These are phyloP conservation scores for Aspiorhynchus laticeps DNA, from an alignment of 2,113 vertebrate genomes.

Conservation along the genomic window DNA sequence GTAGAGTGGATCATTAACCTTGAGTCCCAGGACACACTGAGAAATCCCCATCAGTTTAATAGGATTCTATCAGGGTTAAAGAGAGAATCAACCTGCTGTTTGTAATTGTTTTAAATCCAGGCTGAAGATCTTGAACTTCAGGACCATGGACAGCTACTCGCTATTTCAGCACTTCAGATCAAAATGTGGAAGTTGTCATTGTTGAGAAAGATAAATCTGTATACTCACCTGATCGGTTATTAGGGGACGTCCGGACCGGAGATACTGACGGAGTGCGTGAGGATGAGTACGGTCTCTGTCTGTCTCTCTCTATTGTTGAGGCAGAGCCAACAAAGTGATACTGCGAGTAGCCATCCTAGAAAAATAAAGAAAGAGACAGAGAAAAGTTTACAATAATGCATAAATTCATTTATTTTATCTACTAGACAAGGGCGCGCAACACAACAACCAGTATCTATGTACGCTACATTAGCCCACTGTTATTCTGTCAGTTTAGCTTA, in stretches of 20 bases:
- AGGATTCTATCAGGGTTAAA: constrained; percentile 27
- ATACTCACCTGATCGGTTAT: constrained; percentile 94
- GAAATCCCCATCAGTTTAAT: constrained; percentile 18
- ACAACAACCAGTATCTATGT: neutral
- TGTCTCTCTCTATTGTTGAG: constrained; percentile 96
- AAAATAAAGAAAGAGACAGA: constrained; percentile 48
- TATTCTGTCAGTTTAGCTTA: constrained; percentile 38
- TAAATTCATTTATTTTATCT: neutral
- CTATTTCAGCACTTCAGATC: neutral
- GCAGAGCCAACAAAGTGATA: constrained; percentile 98
- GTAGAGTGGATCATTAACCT: constrained; percentile 45
- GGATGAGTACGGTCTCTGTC: constrained; percentile 96
- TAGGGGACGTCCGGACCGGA: constrained; percentile 94
- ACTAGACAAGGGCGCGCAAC: neutral
- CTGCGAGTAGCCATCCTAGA: constrained; percentile 96
- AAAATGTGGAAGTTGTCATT: neutral
- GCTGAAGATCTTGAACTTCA: neutral
- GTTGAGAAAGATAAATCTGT: constrained; percentile 4
- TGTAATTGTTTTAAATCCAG: constrained; percentile 1
- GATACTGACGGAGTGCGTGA: constrained; percentile 97
- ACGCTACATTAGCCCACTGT: constrained; percentile 29
- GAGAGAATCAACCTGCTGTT: neutral
- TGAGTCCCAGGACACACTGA: neutral
- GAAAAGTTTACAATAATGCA: neutral
- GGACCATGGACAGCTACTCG: constrained; percentile 39